Percentiles rank a stretch among this genome's conserved stretches.
phyloP scores from a whole-genome alignment of 1,140 invertebrate genomes.

The Diorhabda sublineata region DNA sequence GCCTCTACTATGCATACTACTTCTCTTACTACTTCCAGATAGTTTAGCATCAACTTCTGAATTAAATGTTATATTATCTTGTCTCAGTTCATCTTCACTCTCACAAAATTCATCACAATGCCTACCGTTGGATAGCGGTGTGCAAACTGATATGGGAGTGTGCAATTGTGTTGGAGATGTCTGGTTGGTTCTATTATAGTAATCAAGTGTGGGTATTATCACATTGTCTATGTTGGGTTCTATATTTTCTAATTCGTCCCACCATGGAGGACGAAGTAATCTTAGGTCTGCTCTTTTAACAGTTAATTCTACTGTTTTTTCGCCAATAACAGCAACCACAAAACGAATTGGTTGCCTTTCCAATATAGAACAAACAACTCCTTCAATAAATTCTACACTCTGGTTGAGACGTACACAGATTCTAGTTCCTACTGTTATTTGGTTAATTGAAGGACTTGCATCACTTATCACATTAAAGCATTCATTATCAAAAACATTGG shows the following conservation, averaged over 20 bases:
- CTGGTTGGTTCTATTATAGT: conserved; percentile 47
- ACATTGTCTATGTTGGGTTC: conserved; percentile 33
- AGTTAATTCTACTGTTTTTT: conserved; percentile 46
- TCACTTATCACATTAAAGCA: conserved; percentile 89
- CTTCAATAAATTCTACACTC: conserved; percentile 73
- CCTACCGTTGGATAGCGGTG: conserved; percentile 57
- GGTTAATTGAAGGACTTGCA: conserved; percentile 79
- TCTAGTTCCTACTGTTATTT: conserved; percentile 54
- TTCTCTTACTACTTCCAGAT: conserved; percentile 78
- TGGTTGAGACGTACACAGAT: conserved; percentile 53
- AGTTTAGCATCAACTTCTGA: conserved; percentile 55
- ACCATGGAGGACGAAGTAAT: conserved; percentile 90
- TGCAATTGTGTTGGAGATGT: conserved; percentile 52
- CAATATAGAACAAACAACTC: conserved; percentile 70
- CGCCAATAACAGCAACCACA: conserved; percentile 64
- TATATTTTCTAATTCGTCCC: conserved; percentile 83
- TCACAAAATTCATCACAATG: conserved; percentile 79
- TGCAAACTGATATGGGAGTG: conserved; percentile 49
- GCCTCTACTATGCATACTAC: conserved; percentile 84
- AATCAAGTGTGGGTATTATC: conserved; percentile 18
- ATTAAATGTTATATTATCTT: conserved; percentile 82
- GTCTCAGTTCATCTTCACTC: conserved; percentile 83
- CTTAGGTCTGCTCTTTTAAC: conserved; percentile 84
- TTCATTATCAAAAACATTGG: conserved; percentile 68
- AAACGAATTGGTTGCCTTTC: conserved; percentile 68